Percentiles rank a stretch among this genome's conserved stretches.
Evolutionary conservation across 2,888 invertebrate genomes (phyloP).

Genomic region (Seira ritae): DNA sequence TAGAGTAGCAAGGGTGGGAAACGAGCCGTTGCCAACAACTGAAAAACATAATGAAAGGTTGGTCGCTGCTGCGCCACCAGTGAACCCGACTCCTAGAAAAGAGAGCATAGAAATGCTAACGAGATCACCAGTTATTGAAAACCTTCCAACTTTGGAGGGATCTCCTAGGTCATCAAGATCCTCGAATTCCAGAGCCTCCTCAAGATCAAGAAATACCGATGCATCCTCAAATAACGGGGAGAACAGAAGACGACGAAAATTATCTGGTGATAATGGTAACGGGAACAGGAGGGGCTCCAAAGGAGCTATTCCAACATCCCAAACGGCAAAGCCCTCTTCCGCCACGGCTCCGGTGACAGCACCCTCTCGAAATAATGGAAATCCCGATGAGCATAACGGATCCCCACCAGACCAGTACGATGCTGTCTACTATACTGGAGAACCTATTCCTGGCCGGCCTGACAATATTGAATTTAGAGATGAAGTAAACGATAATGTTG

Average conservation of each 20-base stretch:
- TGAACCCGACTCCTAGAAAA: neutral
- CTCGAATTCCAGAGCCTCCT: constrained; percentile 31
- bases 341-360: constrained; percentile 13
- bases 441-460: constrained; percentile 86
- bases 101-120: constrained; percentile 20
- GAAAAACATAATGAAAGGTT: no score
- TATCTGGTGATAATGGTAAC: constrained; percentile 16
- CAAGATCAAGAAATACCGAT: constrained; percentile 33
- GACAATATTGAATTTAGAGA: constrained; percentile 81
- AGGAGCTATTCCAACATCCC: neutral
- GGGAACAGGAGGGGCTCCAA: constrained; percentile 8
- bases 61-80: constrained; percentile 35
- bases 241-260: neutral
- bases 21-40: no score
- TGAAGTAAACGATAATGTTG: constrained; percentile 58
- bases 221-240: constrained; percentile 12
- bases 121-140: constrained; percentile 40
- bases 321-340: neutral
- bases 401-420: constrained; percentile 80
- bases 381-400: neutral
- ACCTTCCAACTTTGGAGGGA: constrained; percentile 46
- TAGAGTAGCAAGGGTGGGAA: neutral
- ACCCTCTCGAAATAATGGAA: neutral
- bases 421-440: constrained; percentile 88
- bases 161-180: constrained; percentile 64